Conservation (phyloP, 2,888 invertebrate species). For the Heliconius erato region DNA sequence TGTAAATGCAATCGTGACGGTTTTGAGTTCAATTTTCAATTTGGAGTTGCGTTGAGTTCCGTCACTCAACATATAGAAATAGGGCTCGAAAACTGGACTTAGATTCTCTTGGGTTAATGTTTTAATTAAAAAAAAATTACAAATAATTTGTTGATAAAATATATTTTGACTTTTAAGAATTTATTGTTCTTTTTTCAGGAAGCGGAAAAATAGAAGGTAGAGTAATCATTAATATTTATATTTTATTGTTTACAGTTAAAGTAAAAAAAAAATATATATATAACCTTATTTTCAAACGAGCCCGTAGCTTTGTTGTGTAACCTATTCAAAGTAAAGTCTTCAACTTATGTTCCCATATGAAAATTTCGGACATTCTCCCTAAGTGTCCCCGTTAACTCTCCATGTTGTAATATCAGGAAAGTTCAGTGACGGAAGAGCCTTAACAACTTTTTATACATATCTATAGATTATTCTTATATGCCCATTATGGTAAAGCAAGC, state of each 20-base stretch:
- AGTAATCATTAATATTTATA: background rate
- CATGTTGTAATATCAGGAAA: too few relatives aligned
- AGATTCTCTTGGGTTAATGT: too few relatives aligned
- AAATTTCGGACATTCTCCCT: background rate
- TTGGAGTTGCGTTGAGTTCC: too few relatives aligned
- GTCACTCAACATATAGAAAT: too few relatives aligned
- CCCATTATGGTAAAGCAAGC: too few relatives aligned
- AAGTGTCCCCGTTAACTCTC: too few relatives aligned
- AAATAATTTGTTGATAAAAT: background rate
- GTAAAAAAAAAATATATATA: background rate
- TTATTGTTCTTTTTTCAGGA: background rate
- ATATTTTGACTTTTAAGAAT: background rate
- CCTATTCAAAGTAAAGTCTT: background rate
- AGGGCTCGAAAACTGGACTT: too few relatives aligned
- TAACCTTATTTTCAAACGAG: background rate
- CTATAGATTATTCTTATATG: too few relatives aligned
- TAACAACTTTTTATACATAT: too few relatives aligned
- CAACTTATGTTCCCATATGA: background rate
- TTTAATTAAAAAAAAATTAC: too few relatives aligned
- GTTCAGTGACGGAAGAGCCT: too few relatives aligned
- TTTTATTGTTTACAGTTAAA: background rate
- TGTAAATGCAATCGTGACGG: background rate
- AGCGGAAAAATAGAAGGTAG: background rate
- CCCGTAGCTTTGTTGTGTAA: background rate
- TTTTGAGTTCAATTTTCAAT: too few relatives aligned